Evolutionary conservation across 2,888 invertebrate genomes (phyloP).

Genomic region (Temnothorax unifasciatus): DNA sequence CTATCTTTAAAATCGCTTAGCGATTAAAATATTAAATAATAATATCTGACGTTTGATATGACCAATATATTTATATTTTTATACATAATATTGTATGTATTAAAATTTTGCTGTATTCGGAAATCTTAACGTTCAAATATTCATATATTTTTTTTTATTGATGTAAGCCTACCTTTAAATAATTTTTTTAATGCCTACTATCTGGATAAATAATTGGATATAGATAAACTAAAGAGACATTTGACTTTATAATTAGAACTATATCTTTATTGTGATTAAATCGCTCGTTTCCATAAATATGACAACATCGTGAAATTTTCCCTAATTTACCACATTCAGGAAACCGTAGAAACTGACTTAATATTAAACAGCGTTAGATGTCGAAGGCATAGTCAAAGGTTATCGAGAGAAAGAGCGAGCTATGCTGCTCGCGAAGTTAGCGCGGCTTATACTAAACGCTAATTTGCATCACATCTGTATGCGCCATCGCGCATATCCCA

Average conservation of each 20-base stretch:
- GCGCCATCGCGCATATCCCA: slow-evolving; percentile 82
- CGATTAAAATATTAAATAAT: not conserved
- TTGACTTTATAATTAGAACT: not conserved
- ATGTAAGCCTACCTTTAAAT: not conserved
- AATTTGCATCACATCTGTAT: slow-evolving; percentile 85
- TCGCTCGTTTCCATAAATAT: not conserved
- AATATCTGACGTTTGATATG: not conserved
- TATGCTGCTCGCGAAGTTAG: slow-evolving; percentile 68
- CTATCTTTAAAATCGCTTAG: not conserved
- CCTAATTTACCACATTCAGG: slow-evolving; percentile 50
- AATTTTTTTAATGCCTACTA: not conserved
- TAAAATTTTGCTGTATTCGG: not conserved
- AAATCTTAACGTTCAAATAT: not conserved
- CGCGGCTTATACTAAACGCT: slow-evolving; percentile 83
- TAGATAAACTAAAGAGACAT: not conserved
- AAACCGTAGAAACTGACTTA: slow-evolving; percentile 64
- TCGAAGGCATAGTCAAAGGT: slow-evolving; percentile 56
- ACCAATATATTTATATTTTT: not conserved
- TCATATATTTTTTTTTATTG: not conserved
- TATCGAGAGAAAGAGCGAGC: slow-evolving; percentile 47
- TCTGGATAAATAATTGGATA: not conserved
- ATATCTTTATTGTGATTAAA: not conserved
- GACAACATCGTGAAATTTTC: not conserved
- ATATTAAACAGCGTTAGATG: slow-evolving; percentile 62
- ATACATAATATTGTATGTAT: not conserved